Percentiles rank a stretch among this genome's conserved stretches.
Evolutionary conservation across 2,888 invertebrate species (phyloP).

Genomic region (Leptinotarsa juncta): DNA sequence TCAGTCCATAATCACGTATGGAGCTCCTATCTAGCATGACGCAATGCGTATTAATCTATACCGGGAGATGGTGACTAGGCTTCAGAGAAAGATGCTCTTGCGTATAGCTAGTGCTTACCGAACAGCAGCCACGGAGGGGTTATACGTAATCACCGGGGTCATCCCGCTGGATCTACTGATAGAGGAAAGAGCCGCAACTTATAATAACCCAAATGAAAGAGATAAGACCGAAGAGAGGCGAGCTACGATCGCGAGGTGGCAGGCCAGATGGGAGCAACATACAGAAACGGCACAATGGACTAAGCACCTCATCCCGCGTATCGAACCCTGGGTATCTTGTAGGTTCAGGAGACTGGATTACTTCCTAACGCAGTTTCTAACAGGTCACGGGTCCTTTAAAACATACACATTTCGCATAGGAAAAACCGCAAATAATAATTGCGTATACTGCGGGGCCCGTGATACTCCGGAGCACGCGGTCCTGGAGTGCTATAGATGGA

Average conservation of each 20-base stretch:
- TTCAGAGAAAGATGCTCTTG: neutral
- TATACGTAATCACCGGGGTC: neutral
- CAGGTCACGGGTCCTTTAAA: conserved; percentile 11
- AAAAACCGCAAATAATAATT: neutral
- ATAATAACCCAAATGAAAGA: too few relatives aligned
- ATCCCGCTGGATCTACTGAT: conserved; percentile 13
- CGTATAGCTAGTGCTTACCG: neutral
- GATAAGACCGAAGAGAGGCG: too few relatives aligned
- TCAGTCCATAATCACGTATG: neutral
- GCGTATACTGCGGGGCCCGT: neutral
- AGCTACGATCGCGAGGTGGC: neutral
- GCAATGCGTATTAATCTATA: conserved; percentile 1
- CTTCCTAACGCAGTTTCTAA: neutral
- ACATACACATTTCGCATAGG: neutral
- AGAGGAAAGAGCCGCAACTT: neutral
- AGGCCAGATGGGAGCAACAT: neutral
- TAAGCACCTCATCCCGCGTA: conserved; percentile 5
- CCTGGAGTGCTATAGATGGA: too few relatives aligned
- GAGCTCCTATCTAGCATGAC: conserved; percentile 17
- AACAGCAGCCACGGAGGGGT: neutral
- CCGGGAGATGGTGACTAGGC: neutral
- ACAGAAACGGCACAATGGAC: conserved; percentile 10
- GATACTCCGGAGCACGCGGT: too few relatives aligned
- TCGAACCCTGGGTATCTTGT: conserved; percentile 12
- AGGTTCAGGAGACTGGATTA: neutral